Percentiles rank a stretch among this genome's conserved stretches.
phyloP scores from a whole-genome alignment of 2,797 vertebrate genomes.

The Leptatherina wallacei region DNA sequence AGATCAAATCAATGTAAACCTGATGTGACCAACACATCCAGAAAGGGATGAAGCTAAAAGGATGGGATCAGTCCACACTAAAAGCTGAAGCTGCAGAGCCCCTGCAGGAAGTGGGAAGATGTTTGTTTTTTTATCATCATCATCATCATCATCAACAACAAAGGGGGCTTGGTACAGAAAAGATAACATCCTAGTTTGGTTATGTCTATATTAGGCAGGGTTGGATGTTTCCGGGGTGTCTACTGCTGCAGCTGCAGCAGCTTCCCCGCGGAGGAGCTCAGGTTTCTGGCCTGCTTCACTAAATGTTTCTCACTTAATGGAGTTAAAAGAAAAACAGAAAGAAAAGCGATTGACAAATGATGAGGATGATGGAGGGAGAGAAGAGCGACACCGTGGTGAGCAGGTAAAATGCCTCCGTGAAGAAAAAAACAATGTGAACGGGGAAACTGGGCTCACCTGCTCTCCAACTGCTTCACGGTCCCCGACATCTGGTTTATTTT shows the following conservation, averaged over 20 bases:
- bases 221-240: slow-evolving; percentile 50
- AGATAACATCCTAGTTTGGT: slow-evolving; percentile 73
- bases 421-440: too few relatives aligned
- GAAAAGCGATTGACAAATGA: slow-evolving; percentile 29
- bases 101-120: slow-evolving; percentile 55
- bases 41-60: slow-evolving; percentile 41
- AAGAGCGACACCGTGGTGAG: slow-evolving; percentile 73
- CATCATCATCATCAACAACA: slow-evolving; percentile 62
- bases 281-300: slow-evolving; percentile 97
- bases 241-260: slow-evolving; percentile 93
- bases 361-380: slow-evolving; percentile 69
- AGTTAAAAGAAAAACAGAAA: neutral
- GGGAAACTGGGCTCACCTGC: slow-evolving; percentile 85
- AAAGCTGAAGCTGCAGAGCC: slow-evolving; percentile 74
- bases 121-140: too few relatives aligned
- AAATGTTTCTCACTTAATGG: slow-evolving; percentile 93
- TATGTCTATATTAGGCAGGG: slow-evolving; percentile 75
- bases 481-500: slow-evolving; percentile 97
- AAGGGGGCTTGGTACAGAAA: slow-evolving; percentile 69
- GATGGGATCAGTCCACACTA: slow-evolving; percentile 64
- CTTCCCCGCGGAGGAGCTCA: slow-evolving; percentile 93
- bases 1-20: slow-evolving; percentile 50
- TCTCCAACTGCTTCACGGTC: slow-evolving; percentile 95
- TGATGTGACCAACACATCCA: slow-evolving; percentile 40
- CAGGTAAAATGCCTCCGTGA: neutral